A percentile compares a stretch with the other conserved stretches of the same genome.
phyloP scores from a whole-genome alignment of 2,113 vertebrate genomes.

The Cebidichthys violaceus region DNA sequence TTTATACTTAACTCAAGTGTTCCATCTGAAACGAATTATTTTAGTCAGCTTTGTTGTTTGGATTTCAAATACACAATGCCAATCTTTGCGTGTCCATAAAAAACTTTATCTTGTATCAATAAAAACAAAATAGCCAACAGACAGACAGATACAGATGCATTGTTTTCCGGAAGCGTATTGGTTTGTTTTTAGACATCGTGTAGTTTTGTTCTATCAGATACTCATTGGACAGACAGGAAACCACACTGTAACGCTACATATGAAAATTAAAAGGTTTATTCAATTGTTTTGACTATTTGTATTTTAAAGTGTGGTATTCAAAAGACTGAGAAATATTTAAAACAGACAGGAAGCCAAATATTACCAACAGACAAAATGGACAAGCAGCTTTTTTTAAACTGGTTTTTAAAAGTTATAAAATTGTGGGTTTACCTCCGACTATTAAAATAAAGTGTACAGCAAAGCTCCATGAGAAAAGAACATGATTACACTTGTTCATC shows the following conservation, averaged over 20 bases:
- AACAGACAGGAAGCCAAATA: constrained; percentile 11
- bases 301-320: constrained; percentile 12
- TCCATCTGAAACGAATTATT: constrained; percentile 73
- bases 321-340: constrained; percentile 18
- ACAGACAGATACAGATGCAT: not conserved
- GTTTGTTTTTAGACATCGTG: constrained; percentile 36
- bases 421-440: not conserved
- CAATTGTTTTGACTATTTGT: constrained; percentile 41
- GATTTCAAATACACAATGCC: constrained; percentile 38
- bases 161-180: not conserved
- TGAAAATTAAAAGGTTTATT: constrained; percentile 31
- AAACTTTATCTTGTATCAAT: constrained; percentile 29
- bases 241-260: not conserved
- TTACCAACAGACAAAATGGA: not conserved
- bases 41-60: constrained; percentile 52
- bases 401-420: not conserved
- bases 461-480: not conserved
- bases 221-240: constrained; percentile 37
- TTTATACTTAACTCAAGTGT: constrained; percentile 42
- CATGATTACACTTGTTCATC: not conserved
- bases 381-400: not conserved
- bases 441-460: constrained; percentile 13
- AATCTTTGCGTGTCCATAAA: constrained; percentile 28
- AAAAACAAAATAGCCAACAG: not conserved
- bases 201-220: constrained; percentile 42